phyloP scores from a whole-genome alignment of 92 coral and sea anemone genomes.

The Umimayanthus chanpuru region DNA sequence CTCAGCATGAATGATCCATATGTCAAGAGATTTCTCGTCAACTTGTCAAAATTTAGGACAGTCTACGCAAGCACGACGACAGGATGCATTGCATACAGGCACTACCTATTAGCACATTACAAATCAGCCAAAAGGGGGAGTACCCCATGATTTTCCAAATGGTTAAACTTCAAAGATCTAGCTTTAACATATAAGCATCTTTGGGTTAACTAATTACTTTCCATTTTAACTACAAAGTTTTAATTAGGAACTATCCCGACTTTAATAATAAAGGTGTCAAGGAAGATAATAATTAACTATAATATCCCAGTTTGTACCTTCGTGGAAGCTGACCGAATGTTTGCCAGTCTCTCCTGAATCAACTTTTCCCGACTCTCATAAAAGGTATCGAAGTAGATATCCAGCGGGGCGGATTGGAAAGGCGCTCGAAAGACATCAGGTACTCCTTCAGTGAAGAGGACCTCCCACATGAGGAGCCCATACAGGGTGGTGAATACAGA shows the following conservation, averaged over 20 bases:
- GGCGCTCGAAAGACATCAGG: constrained; percentile 92
- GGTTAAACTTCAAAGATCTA: too few relatives aligned
- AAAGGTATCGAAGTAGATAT: constrained; percentile 82
- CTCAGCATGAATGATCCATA: too few relatives aligned
- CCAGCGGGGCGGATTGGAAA: constrained; percentile 94
- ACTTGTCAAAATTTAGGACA: too few relatives aligned
- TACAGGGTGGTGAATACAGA: constrained; percentile 77
- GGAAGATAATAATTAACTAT: constrained; percentile 44
- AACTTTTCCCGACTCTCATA: constrained; percentile 69
- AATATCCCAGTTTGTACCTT: constrained; percentile 59
- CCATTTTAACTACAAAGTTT: neutral
- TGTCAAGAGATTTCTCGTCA: too few relatives aligned
- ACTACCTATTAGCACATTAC: too few relatives aligned
- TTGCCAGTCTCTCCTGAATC: constrained; percentile 72
- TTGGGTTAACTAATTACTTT: too few relatives aligned
- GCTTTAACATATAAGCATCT: too few relatives aligned
- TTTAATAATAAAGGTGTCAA: constrained; percentile 79
- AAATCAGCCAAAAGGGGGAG: too few relatives aligned
- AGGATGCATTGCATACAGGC: too few relatives aligned
- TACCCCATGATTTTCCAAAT: too few relatives aligned
- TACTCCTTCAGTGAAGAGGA: constrained; percentile 71
- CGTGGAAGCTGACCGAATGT: constrained; percentile 59
- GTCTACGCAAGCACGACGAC: too few relatives aligned
- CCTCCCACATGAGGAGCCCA: constrained; percentile 91
- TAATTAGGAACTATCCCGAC: constrained; percentile 42